Conservation (phyloP, 2,797 vertebrate genomes). For the Cossypha caffra region DNA sequence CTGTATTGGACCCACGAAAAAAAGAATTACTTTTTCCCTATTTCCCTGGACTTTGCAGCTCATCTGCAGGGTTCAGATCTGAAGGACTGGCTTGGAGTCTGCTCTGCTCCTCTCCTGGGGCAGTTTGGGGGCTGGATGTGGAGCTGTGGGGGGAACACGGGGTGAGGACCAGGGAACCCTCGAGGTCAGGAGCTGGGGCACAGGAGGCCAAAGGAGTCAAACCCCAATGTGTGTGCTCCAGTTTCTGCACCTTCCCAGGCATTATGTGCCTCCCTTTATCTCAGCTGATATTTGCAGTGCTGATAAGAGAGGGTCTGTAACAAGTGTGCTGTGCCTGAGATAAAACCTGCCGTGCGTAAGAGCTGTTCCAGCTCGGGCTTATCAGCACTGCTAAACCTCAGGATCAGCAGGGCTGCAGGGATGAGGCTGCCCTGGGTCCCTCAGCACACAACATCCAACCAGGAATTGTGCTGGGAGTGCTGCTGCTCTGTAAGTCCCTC, state of each 20-base stretch:
- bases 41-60: not conserved
- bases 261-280: not conserved
- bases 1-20: rapidly evolving
- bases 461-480: not conserved
- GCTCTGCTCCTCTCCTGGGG: not conserved
- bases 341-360: not conserved
- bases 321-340: not conserved
- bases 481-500: constrained; percentile 4
- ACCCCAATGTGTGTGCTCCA: rapidly evolving
- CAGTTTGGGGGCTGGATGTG: not conserved
- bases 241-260: not conserved
- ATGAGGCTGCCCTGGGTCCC: not conserved
- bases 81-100: not conserved
- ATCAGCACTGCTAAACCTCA: not conserved
- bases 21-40: rapidly evolving
- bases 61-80: not conserved
- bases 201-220: not conserved
- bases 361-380: not conserved
- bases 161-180: not conserved
- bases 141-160: rapidly evolving
- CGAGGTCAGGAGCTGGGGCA: not conserved
- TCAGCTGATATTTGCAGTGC: not conserved
- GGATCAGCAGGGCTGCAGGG: not conserved
- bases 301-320: constrained; percentile 18
- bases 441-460: rapidly evolving